These are phyloP conservation scores for Apodemia duryi DNA, from an alignment of 2,888 invertebrate genomes.

Conservation along the genomic window DNA sequence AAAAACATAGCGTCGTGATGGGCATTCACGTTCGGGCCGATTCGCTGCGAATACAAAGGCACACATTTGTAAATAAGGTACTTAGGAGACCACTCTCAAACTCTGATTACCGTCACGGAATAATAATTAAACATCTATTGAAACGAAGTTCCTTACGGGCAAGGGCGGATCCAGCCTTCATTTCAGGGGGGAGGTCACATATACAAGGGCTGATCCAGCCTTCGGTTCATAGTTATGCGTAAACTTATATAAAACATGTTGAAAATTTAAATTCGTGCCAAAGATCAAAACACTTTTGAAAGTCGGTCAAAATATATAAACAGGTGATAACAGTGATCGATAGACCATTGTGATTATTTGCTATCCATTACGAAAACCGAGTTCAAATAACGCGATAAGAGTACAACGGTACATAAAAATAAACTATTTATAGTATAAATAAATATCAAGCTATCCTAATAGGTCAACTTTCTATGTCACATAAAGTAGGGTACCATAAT, in stretches of 20 bases:
- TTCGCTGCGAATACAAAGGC: conserved; percentile 69
- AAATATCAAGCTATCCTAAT: not conserved
- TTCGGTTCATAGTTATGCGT: too few relatives aligned
- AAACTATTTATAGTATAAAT: not conserved
- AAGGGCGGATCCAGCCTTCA: too few relatives aligned
- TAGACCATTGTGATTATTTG: conserved; percentile 9
- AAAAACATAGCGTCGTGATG: conserved; percentile 92
- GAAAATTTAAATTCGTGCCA: too few relatives aligned
- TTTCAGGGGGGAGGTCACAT: too few relatives aligned
- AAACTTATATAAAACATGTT: too few relatives aligned
- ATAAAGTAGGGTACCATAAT: too few relatives aligned
- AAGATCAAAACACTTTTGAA: not conserved
- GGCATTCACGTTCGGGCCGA: conserved; percentile 92
- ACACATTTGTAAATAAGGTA: not conserved
- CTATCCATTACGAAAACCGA: not conserved
- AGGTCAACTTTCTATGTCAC: not conserved
- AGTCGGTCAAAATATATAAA: not conserved
- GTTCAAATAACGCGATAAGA: conserved; percentile 13
- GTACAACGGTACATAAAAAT: conserved; percentile 9
- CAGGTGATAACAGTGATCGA: conserved; percentile 22
- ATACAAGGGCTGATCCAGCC: too few relatives aligned
- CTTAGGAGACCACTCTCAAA: too few relatives aligned
- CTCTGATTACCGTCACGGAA: too few relatives aligned
- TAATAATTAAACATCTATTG: too few relatives aligned
- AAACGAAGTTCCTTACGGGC: too few relatives aligned